These are phyloP conservation scores for Salmo trutta DNA, from an alignment of 2,797 vertebrate genomes.

Conservation along the genomic window DNA sequence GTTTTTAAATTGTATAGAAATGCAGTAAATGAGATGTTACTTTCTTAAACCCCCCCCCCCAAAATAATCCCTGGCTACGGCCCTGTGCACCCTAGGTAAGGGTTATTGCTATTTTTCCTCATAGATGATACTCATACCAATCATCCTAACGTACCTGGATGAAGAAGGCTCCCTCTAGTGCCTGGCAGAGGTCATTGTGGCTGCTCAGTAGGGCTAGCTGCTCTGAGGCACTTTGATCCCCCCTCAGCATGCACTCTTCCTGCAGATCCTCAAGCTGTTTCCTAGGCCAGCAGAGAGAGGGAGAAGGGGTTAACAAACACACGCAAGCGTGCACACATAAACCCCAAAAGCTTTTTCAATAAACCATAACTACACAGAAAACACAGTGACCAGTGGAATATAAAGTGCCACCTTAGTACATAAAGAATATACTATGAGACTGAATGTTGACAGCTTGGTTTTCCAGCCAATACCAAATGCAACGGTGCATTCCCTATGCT, in stretches of 20 bases:
- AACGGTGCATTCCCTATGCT: not conserved
- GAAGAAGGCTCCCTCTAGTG: conserved; percentile 87
- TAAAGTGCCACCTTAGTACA: not conserved
- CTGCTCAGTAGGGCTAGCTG: conserved; percentile 84
- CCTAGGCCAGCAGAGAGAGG: conserved; percentile 61
- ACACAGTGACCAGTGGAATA: not conserved
- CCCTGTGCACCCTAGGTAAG: too few relatives aligned
- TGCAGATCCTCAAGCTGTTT: conserved; percentile 84
- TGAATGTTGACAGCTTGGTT: conserved; percentile 16
- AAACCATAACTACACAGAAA: not conserved
- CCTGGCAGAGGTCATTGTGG: conserved; percentile 77
- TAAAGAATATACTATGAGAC: not conserved
- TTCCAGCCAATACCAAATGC: not conserved
- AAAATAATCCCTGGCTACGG: too few relatives aligned
- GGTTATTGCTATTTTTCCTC: too few relatives aligned
- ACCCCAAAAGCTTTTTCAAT: not conserved
- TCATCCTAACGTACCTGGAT: conserved; percentile 78
- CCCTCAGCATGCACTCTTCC: conserved; percentile 81
- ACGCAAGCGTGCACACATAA: not conserved
- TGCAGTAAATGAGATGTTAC: too few relatives aligned
- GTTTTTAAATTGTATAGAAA: too few relatives aligned
- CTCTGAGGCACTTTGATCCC: conserved; percentile 71
- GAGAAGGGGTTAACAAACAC: conserved; percentile 5
- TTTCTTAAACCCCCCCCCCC: too few relatives aligned
- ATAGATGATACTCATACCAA: not conserved